Evolutionary conservation across 1,140 invertebrate genomes (phyloP), one percentile per base, ranked within the genome.

Genomic region (Atta colombica): DNA sequence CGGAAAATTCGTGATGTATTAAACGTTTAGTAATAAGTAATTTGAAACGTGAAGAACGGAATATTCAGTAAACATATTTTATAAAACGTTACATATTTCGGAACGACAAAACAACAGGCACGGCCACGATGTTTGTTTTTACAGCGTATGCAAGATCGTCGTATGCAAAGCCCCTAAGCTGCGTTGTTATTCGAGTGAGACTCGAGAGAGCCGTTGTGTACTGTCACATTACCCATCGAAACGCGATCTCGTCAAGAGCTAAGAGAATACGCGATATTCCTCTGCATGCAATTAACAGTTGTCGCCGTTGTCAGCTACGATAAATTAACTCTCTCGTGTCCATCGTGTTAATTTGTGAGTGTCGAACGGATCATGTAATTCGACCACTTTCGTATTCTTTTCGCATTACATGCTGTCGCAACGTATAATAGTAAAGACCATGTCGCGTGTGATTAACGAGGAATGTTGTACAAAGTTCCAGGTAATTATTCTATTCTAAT

Each of bases 221-320:
- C 45, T 49, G 65, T 68, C 65, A 69, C 39, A 8, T 21, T n/a
- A 28, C 3, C n/a, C 66, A 51, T 69, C 39, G n/a, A 69, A 69
- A 69, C 39, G 12, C 3, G 45, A 49, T 69, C 39, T 21, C 66
- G 21, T 25, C 39, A 8, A 69, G 66, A 51, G 39, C 39, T 69
- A 69, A 69, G 39, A 69, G 66, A 69, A 49, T 28, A 18, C 35
- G 35, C n/a, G 65, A 68, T 60, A 25, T 21, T 68, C 45, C 65
- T 68, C 65, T 21, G 10, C n/a, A 7, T 8, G 45, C 21, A 69
- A 69, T 69, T 16, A 51, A 51, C 14, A 51, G 49, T 69, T 69
- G 16, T 21, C n/a, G 2, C 31, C n/a, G 49, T 69, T 69, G 25
- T 21, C 35, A 0, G 65, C n/a, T 5, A 66, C 66, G 66, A 69